Base-by-base conservation (phyloP, 2,888 invertebrate species). In the Allygus modestus region DNA sequence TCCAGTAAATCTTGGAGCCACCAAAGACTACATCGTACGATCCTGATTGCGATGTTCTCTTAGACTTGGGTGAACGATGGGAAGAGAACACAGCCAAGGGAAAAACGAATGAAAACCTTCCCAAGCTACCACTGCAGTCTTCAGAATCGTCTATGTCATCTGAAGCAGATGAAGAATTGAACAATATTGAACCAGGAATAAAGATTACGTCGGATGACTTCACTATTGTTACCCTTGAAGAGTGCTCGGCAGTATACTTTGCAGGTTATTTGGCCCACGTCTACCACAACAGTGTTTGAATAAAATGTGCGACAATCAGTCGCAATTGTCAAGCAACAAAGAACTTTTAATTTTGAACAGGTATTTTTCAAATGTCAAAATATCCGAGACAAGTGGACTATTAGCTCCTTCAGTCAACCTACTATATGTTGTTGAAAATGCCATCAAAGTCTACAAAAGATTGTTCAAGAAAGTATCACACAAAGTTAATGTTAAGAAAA, bases 41-140 rank as follows among this genome's bases (percentile, higher is more conserved):
- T 15, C 82, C 82, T n/a, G 82, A 82, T n/a, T 33, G 43, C 82
- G 87, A n/a, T 83, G 82, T 33, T 51, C 85, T 26, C 81, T 82
- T 84, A 37, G 84, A 82, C 23, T 61, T 15, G 46, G 61, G 69
- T 43, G 51, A 23, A 58, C 65, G n/a, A 33, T 83, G 71, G 61
- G 65, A 37, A 43, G 65, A 37, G 23, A 71, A 43, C 46, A 79
- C 51, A 61, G 58, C 15, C 41, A 37, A n/a, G 33, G 20, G 20
- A 17, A 71, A 9, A 28, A 69, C 23, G 33, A 81, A 43, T 23
- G 61, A 28, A 54, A 71, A 33, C 33, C 31, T 41, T 69, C 51
- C 41, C 26, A 37, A 5, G 4, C 26, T n/a, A n/a, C 1, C 37
- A 12, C 7, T 17, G 1, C 9, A 51, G 15, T 77, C 73, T 43